These are phyloP conservation scores for Philopotamus ludificatus DNA, from an alignment of 1,140 invertebrate species.

Conservation along the genomic window DNA sequence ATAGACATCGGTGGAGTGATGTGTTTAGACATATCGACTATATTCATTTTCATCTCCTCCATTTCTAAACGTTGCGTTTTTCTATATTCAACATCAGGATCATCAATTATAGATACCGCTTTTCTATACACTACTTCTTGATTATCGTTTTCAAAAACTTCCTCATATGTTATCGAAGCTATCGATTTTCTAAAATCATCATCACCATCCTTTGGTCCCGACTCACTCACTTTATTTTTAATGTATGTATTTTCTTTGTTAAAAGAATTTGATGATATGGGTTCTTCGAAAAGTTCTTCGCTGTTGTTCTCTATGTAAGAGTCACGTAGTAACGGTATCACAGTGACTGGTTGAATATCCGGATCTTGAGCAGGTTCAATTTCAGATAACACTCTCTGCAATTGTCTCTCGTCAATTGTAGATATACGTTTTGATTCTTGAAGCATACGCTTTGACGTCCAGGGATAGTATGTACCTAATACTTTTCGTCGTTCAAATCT, in stretches of 20 bases:
- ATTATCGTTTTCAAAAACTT: slow-evolving; percentile 7
- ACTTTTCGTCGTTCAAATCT: slow-evolving; percentile 74
- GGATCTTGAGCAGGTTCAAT: neutral
- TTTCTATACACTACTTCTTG: slow-evolving; percentile 47
- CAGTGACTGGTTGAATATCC: neutral
- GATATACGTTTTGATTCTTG: neutral
- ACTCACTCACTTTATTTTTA: neutral
- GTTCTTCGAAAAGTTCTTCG: slow-evolving; percentile 30
- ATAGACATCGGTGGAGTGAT: slow-evolving; percentile 44
- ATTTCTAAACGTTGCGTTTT: slow-evolving; percentile 9
- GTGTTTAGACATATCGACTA: slow-evolving; percentile 39
- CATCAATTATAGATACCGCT: slow-evolving; percentile 41
- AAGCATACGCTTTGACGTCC: slow-evolving; percentile 54
- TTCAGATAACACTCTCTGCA: neutral
- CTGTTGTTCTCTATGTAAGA: slow-evolving; percentile 1
- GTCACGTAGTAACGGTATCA: too few species aligned
- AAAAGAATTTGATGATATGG: neutral
- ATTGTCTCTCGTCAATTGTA: neutral
- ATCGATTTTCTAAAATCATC: slow-evolving; percentile 31
- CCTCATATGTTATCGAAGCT: slow-evolving; percentile 40
- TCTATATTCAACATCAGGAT: slow-evolving; percentile 27
- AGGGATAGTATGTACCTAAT: slow-evolving; percentile 70
- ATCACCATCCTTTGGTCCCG: neutral
- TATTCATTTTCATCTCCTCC: slow-evolving; percentile 24
- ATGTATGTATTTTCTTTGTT: neutral